Percentiles rank a stretch among this genome's conserved stretches.
These are phyloP conservation scores for Ceratina japonica DNA, from an alignment of 1,140 invertebrate genomes.

Conservation along the genomic window DNA sequence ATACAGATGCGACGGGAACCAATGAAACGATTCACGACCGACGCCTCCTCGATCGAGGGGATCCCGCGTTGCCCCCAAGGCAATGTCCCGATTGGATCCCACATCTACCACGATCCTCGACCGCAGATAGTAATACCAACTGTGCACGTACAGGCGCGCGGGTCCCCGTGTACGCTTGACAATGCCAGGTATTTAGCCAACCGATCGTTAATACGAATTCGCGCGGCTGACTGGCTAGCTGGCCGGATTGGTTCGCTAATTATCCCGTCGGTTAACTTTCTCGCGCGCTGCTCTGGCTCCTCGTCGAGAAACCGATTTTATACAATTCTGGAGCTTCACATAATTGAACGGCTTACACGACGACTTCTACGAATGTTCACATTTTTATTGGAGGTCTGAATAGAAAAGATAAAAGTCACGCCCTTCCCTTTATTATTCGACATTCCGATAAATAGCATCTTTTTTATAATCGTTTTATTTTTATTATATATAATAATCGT, in stretches of 20 bases:
- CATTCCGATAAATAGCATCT: too few relatives aligned
- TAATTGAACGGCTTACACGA: too few relatives aligned
- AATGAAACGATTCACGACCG: constrained; percentile 62
- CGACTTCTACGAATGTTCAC: too few relatives aligned
- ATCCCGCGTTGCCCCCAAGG: constrained; percentile 51
- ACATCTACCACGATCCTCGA: constrained; percentile 49
- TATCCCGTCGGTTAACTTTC: constrained; percentile 48
- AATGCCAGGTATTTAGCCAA: constrained; percentile 55
- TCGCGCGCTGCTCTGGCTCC: neutral
- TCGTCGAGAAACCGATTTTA: too few relatives aligned
- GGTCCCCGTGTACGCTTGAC: constrained; percentile 11
- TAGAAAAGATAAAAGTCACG: too few relatives aligned
- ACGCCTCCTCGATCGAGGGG: constrained; percentile 60
- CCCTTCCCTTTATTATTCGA: too few relatives aligned
- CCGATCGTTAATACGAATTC: constrained; percentile 47
- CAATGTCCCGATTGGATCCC: constrained; percentile 58
- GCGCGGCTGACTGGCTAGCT: constrained; percentile 25
- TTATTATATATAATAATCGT: too few relatives aligned
- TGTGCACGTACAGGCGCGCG: constrained; percentile 21
- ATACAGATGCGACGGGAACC: constrained; percentile 39
- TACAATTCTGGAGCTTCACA: too few relatives aligned
- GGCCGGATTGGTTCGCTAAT: constrained; percentile 45
- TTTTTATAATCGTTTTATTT: too few relatives aligned
- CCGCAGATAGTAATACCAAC: constrained; percentile 54
- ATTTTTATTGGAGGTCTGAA: too few relatives aligned